phyloP scores from a whole-genome alignment of 1,140 invertebrate species.

The Neodiprion lecontei region DNA sequence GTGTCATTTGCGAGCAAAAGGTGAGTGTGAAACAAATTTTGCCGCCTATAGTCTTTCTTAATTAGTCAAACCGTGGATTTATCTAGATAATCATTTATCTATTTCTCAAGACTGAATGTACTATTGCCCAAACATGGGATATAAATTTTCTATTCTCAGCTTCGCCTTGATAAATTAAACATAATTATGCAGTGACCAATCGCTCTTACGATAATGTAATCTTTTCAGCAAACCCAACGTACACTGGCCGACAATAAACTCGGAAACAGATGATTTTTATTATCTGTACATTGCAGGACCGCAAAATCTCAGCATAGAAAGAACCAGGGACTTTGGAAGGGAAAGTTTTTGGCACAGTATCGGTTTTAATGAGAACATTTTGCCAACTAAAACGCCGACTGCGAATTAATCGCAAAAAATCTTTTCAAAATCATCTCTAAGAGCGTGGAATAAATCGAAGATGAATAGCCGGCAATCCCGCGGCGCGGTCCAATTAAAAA shows the following conservation, averaged over 20 bases:
- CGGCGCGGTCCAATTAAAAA: no score
- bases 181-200: no score
- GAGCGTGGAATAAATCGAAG: no score
- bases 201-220: no score
- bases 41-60: conserved; percentile 15
- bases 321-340: conserved; percentile 59
- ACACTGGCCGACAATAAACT: no score
- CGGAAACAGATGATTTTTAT: conserved; percentile 45
- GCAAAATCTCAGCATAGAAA: conserved; percentile 54
- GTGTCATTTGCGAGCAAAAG: conserved; percentile 63
- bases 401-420: no score
- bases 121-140: conserved; percentile 47
- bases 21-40: conserved; percentile 47
- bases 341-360: conserved; percentile 66
- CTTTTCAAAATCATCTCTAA: no score
- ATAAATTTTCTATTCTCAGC: conserved; percentile 46
- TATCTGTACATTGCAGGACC: conserved; percentile 63
- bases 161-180: conserved; percentile 39
- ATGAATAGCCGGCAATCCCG: no score
- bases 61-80: no score
- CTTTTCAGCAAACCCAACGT: no score
- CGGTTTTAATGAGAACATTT: conserved; percentile 62
- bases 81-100: no score
- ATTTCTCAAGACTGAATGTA: not conserved
- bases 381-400: no score